These are phyloP conservation scores for Furcifer pardalis DNA, from an alignment of 2,797 vertebrate species.

Conservation along the genomic window DNA sequence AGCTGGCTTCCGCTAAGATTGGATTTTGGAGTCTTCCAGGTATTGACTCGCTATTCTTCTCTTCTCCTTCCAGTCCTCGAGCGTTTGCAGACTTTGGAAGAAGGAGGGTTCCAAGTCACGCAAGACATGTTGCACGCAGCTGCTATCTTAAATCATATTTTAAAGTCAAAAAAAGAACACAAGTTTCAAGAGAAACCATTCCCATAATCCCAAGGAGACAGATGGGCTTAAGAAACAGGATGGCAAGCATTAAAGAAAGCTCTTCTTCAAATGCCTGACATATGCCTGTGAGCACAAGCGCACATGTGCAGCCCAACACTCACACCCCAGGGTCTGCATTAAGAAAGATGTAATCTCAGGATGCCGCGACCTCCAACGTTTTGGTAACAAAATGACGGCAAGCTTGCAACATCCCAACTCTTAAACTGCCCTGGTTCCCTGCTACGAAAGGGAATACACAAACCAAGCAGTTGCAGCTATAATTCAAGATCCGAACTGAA, in stretches of 20 bases:
- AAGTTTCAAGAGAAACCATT: neutral
- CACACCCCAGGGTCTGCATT: neutral
- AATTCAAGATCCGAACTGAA: neutral
- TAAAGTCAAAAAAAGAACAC: slow-evolving; percentile 4
- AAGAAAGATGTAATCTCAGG: neutral
- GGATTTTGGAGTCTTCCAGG: neutral
- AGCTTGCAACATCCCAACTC: neutral
- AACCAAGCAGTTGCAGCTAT: no score
- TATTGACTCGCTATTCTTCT: neutral
- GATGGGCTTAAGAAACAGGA: slow-evolving; percentile 7
- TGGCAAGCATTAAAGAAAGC: neutral
- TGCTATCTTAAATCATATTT: slow-evolving; percentile 17
- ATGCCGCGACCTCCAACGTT: neutral
- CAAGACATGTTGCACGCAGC: neutral
- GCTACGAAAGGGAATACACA: no score
- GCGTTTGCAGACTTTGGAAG: neutral
- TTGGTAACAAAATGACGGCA: neutral
- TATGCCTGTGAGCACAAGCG: neutral
- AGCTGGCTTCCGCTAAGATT: neutral
- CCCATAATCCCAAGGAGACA: slow-evolving; percentile 14
- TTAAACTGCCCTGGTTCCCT: neutral
- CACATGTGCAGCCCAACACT: neutral
- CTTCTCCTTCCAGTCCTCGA: no score
- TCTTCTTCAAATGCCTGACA: slow-evolving; percentile 1
- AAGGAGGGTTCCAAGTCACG: neutral